Base-by-base conservation (phyloP, 1,140 invertebrate species). In the Pararge aegeria region DNA sequence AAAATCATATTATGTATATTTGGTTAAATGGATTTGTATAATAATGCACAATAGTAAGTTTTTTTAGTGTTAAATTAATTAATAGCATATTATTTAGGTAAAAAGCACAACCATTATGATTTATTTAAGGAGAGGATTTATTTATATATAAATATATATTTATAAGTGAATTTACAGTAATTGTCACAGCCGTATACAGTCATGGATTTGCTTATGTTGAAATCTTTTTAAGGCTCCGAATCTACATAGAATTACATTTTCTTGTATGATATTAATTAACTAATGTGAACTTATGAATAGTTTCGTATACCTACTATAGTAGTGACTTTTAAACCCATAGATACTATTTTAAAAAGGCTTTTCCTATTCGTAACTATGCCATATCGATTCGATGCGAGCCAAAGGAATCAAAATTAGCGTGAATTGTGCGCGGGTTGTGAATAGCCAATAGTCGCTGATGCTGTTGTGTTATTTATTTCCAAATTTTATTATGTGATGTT, bases 401-500 rank as follows among this genome's bases (percentile, higher is more conserved):
- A 81, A 83, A 83, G 73, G 74, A 73, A 81, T 84, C 75, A 76
- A 78, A 83, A 77, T 78, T 72, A 58, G 59, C 58, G 65, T 71
- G 55, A 60, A 53, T 58, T 60, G 53, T 60, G 59, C 66, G 62
- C 70, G 58, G 73, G 78, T 84, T 84, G 75, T 80, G 76, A 84
- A 68, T 83, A 81, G 68, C 70, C 68, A 66, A 71, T 75, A 73
- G 69, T 73, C 57, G 66, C 68, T 15, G 60, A 65, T 67, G 48
- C 73, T 77, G 79, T 83, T 83, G 62, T 80, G 80, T 87, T 86
- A 66, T 78, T 82, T 75, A 78, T 76, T 78, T 75, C 73, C 48
- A 82, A 87, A 87, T 81, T 87, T 87, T 87, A 84, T 83, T 78
- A 66, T 70, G 61, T 70, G 61, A 78, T 83, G 76, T 87, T 81